A percentile compares a stretch with the other conserved stretches of the same genome.
phyloP scores from a whole-genome alignment of 2,888 invertebrate species.

The Volucella inflata region DNA sequence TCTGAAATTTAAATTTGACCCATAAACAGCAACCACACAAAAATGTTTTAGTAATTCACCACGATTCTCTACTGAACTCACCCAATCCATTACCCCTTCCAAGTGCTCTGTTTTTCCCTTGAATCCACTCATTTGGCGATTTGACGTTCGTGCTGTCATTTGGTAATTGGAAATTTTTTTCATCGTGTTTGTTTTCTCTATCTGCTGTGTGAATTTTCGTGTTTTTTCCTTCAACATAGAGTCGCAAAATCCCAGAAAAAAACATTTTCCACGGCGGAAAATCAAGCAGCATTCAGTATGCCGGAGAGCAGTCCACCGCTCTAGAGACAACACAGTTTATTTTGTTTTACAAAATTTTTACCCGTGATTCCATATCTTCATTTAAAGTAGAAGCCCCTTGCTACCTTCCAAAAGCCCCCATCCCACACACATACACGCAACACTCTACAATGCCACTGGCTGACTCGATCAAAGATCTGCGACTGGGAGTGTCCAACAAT shows the following conservation, averaged over 20 bases:
- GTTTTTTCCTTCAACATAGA: slow-evolving; percentile 52
- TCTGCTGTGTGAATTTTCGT: slow-evolving; percentile 64
- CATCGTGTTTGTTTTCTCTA: slow-evolving; percentile 72
- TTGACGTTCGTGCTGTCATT: slow-evolving; percentile 68
- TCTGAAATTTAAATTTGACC: no score
- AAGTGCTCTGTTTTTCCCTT: slow-evolving; percentile 28
- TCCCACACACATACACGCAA: slow-evolving; percentile 64
- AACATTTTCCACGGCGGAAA: slow-evolving; percentile 39
- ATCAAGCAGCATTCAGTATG: slow-evolving; percentile 60
- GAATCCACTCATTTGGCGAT: slow-evolving; percentile 30
- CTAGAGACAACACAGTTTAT: slow-evolving; percentile 49
- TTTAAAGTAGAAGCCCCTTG: slow-evolving; percentile 36
- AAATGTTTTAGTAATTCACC: slow-evolving; percentile 16
- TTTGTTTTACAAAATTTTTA: slow-evolving; percentile 48
- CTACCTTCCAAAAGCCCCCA: no score
- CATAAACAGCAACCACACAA: not conserved
- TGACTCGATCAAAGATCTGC: slow-evolving; percentile 82
- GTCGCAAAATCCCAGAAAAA: slow-evolving; percentile 42
- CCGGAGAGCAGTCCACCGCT: slow-evolving; percentile 45
- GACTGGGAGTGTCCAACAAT: slow-evolving; percentile 78
- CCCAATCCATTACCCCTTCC: slow-evolving; percentile 26
- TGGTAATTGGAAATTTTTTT: slow-evolving; percentile 59
- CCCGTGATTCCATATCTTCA: slow-evolving; percentile 30
- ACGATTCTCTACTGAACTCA: slow-evolving; percentile 30
- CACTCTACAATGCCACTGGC: slow-evolving; percentile 81